phyloP scores from a whole-genome alignment of 2,888 invertebrate genomes.

The Lasioglossum zephyrum region DNA sequence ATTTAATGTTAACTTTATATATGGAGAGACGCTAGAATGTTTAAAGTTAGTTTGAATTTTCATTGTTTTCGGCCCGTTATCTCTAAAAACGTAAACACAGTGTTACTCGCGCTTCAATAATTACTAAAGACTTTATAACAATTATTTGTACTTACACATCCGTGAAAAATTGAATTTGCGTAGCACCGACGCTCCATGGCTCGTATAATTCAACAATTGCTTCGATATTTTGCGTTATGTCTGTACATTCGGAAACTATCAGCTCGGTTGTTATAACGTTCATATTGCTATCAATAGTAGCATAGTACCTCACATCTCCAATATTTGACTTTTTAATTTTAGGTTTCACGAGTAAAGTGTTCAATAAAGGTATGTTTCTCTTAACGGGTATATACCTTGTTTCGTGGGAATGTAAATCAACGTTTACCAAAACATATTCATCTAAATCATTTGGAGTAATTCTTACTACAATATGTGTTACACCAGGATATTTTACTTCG shows the following conservation, averaged over 20 bases:
- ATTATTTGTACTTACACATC: constrained; percentile 66
- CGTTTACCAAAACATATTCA: constrained; percentile 84
- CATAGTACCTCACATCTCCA: constrained; percentile 74
- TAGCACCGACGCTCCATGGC: constrained; percentile 71
- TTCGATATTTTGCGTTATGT: constrained; percentile 56
- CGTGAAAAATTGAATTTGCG: constrained; percentile 73
- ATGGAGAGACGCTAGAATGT: constrained; percentile 83
- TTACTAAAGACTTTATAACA: neutral
- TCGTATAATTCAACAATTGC: constrained; percentile 77
- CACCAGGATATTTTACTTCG: constrained; percentile 84
- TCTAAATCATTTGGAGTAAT: constrained; percentile 86
- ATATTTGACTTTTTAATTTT: constrained; percentile 53
- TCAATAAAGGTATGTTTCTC: constrained; percentile 36
- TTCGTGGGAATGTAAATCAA: constrained; percentile 66
- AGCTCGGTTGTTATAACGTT: constrained; percentile 75
- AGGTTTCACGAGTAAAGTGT: constrained; percentile 55
- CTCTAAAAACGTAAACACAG: constrained; percentile 77
- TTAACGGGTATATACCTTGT: constrained; percentile 58
- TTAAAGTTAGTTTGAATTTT: constrained; percentile 86
- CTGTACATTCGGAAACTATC: constrained; percentile 66
- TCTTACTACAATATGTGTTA: constrained; percentile 89
- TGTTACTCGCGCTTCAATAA: neutral
- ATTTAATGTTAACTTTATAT: constrained; percentile 88
- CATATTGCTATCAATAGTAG: constrained; percentile 65
- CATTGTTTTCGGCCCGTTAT: constrained; percentile 85